These are phyloP conservation scores for Hydropotes inermis DNA, from an alignment of 2,113 vertebrate species.

Conservation along the genomic window DNA sequence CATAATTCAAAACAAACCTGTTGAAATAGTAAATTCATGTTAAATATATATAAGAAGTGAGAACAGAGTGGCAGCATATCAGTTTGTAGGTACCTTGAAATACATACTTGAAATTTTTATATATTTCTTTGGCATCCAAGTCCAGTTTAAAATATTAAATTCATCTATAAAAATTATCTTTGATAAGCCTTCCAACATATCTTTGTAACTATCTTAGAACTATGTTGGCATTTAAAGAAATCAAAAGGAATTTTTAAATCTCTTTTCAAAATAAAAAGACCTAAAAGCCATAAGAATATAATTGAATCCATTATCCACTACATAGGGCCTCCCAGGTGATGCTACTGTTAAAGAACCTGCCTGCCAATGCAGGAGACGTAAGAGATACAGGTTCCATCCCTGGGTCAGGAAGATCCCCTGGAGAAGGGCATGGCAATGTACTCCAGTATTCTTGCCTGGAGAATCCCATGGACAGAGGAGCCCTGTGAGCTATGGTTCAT, in stretches of 20 bases:
- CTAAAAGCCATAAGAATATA: neutral
- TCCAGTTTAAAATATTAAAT: neutral
- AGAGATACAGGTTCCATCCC: neutral
- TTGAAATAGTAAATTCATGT: neutral
- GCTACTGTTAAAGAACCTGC: neutral
- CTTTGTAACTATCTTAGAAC: neutral
- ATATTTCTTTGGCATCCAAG: neutral
- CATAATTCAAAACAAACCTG: neutral
- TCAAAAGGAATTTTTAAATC: neutral
- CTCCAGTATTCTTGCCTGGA: neutral
- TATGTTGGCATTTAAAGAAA: neutral
- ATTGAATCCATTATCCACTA: neutral
- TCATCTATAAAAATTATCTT: neutral
- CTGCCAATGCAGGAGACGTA: neutral
- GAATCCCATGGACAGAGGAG: neutral
- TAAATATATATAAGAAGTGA: neutral
- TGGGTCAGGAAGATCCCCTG: neutral
- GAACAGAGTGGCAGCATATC: neutral
- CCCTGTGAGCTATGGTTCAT: neutral
- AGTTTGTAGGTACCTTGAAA: neutral
- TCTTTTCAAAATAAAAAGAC: slow-evolving; percentile 20
- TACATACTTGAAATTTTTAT: neutral
- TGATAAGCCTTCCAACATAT: neutral
- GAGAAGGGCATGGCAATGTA: neutral
- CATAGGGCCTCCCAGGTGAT: neutral